Percentiles rank a stretch among this genome's conserved stretches.
These are phyloP conservation scores for Ceratina australensis DNA, from an alignment of 1,140 invertebrate species.

Conservation along the genomic window DNA sequence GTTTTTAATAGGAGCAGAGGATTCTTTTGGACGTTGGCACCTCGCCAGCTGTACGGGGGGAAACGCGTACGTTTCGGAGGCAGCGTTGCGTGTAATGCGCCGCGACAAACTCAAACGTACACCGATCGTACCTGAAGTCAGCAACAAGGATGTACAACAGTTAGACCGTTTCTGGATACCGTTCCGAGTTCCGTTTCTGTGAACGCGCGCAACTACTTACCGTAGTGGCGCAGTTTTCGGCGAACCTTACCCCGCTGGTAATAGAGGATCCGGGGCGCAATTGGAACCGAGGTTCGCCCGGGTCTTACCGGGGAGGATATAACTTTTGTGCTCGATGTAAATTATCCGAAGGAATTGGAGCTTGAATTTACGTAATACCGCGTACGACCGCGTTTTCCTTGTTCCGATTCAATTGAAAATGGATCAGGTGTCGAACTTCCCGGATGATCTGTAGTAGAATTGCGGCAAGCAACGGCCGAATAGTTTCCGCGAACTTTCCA, in stretches of 20 bases:
- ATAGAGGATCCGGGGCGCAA: slow-evolving; percentile 39
- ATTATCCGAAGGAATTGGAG: slow-evolving; percentile 27
- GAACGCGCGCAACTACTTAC: slow-evolving; percentile 46
- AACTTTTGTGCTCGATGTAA: slow-evolving; percentile 45
- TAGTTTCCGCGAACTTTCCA: background rate
- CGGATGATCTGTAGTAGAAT: background rate
- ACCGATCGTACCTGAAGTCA: slow-evolving; percentile 48
- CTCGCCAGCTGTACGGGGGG: slow-evolving; percentile 56
- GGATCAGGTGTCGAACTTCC: slow-evolving; percentile 35
- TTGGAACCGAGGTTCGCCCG: slow-evolving; percentile 27
- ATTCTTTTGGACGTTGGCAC: slow-evolving; percentile 66
- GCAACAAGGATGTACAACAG: background rate
- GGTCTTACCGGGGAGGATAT: slow-evolving; percentile 51
- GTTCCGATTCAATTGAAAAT: slow-evolving; percentile 30
- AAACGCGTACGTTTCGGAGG: slow-evolving; percentile 13
- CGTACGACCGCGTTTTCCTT: slow-evolving; percentile 7
- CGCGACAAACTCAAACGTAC: slow-evolving; percentile 65
- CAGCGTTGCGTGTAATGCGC: slow-evolving; percentile 61
- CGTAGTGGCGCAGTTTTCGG: slow-evolving; percentile 35
- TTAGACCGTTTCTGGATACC: slow-evolving; percentile 49
- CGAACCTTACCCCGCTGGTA: background rate
- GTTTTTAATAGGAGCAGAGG: slow-evolving; percentile 66
- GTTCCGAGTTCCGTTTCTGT: slow-evolving; percentile 47
- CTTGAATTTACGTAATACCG: slow-evolving; percentile 28
- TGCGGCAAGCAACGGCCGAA: background rate